Evolutionary conservation across 2,113 vertebrate genomes (phyloP).

Genomic region (Glaucidium brasilianum): DNA sequence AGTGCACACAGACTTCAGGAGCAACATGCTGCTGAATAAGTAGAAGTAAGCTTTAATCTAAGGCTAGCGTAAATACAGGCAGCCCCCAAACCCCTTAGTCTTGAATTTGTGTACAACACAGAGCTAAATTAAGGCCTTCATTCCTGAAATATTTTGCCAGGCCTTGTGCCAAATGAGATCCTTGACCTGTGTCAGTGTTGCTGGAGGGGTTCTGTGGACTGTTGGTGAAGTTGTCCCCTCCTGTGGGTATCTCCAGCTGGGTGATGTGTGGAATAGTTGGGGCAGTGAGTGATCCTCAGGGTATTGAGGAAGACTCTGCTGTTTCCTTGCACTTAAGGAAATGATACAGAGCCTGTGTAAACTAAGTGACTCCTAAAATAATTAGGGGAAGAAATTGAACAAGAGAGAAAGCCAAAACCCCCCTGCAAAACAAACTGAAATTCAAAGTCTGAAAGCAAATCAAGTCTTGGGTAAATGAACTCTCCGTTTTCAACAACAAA

Average conservation of each 20-base stretch:
- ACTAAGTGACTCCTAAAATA: too few species aligned
- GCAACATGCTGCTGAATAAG: background rate
- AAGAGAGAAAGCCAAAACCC: background rate
- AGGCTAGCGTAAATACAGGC: rapidly evolving
- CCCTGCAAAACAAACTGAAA: too few species aligned
- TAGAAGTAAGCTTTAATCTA: rapidly evolving
- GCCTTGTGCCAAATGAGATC: too few species aligned
- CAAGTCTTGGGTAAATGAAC: too few species aligned
- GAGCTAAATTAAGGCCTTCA: rapidly evolving
- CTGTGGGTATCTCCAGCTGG: rapidly evolving
- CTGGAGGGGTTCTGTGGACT: too few species aligned
- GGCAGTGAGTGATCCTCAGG: rapidly evolving
- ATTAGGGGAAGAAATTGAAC: background rate
- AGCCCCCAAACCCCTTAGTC: rapidly evolving
- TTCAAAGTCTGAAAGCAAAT: background rate
- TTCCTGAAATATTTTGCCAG: background rate
- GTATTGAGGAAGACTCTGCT: rapidly evolving
- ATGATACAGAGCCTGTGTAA: too few species aligned
- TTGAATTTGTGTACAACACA: rapidly evolving
- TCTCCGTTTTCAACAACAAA: background rate
- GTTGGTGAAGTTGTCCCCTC: rapidly evolving
- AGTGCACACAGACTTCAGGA: constrained; percentile 14
- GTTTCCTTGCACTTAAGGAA: background rate
- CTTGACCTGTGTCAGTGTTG: rapidly evolving
- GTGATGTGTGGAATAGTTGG: rapidly evolving